Evolutionary conservation across 2,888 invertebrate genomes (phyloP).

Genomic region (Neoascia interrupta): DNA sequence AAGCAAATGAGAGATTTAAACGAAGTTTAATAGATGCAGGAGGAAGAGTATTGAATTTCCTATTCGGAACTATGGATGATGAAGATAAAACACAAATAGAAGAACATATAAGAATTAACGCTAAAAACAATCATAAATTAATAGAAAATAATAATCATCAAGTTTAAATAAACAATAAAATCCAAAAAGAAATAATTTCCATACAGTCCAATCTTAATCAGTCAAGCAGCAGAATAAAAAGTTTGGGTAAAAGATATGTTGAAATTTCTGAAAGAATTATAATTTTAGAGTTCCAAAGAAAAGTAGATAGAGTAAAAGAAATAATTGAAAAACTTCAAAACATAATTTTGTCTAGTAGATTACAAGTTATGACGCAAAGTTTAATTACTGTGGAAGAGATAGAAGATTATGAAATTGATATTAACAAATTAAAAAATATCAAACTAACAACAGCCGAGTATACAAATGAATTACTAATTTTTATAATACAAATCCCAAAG

Average conservation of each 20-base stretch:
- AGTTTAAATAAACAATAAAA: slow-evolving; percentile 5
- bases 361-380: slow-evolving; percentile 10
- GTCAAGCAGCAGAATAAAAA: background rate
- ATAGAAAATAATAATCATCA: slow-evolving; percentile 5
- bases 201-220: background rate
- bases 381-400: slow-evolving; percentile 5
- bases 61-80: slow-evolving; percentile 6
- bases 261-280: background rate
- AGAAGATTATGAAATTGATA: slow-evolving; percentile 13
- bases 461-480: slow-evolving; percentile 6
- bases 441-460: slow-evolving; percentile 7
- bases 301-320: slow-evolving; percentile 6
- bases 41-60: slow-evolving; percentile 15
- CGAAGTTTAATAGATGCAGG: slow-evolving; percentile 5
- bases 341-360: slow-evolving; percentile 9
- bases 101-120: background rate
- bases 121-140: background rate
- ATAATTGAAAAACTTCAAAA: slow-evolving; percentile 6
- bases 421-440: slow-evolving; percentile 1
- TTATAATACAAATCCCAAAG: slow-evolving; percentile 7
- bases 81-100: slow-evolving; percentile 11
- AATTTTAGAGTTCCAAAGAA: slow-evolving; percentile 2
- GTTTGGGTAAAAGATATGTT: background rate
- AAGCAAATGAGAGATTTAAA: slow-evolving; percentile 7
- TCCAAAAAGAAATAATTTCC: no score